These are phyloP conservation scores for Palythoa grandis DNA, from an alignment of 92 coral and sea anemone genomes.

Conservation along the genomic window DNA sequence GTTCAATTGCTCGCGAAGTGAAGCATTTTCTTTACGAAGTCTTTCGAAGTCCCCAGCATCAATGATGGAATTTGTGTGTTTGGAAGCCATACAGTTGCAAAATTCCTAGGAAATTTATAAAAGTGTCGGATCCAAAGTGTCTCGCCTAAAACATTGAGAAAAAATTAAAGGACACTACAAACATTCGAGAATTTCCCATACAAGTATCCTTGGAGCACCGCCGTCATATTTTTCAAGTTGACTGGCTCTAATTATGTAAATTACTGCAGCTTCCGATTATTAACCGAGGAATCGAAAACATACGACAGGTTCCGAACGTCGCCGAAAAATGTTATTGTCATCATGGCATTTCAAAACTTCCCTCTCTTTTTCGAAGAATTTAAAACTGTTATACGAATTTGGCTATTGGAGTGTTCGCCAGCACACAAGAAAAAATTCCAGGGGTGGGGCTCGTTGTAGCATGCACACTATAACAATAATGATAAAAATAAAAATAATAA, in stretches of 20 bases:
- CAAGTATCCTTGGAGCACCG: not conserved
- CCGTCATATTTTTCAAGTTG: not conserved
- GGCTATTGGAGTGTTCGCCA: too few species aligned
- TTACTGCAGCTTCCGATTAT: not conserved
- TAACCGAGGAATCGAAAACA: not conserved
- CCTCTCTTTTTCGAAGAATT: too few species aligned
- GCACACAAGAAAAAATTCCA: too few species aligned
- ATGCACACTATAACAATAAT: too few species aligned
- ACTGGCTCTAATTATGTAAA: not conserved
- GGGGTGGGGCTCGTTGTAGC: too few species aligned
- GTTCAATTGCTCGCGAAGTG: conserved; percentile 69
- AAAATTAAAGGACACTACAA: not conserved
- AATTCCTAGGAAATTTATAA: not conserved
- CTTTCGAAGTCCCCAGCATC: conserved; percentile 73
- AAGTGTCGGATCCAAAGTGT: not conserved
- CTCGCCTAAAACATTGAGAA: not conserved
- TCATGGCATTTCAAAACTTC: too few species aligned
- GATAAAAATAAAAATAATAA: too few species aligned
- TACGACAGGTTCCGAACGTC: not conserved
- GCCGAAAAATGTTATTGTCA: too few species aligned
- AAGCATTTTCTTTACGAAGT: conserved; percentile 71
- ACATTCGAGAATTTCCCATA: not conserved
- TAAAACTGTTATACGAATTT: too few species aligned
- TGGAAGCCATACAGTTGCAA: conserved; percentile 61
- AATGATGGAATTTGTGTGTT: conserved; percentile 55